These are phyloP conservation scores for Hypolimnas misippus DNA, from an alignment of 2,888 invertebrate genomes.

Conservation along the genomic window DNA sequence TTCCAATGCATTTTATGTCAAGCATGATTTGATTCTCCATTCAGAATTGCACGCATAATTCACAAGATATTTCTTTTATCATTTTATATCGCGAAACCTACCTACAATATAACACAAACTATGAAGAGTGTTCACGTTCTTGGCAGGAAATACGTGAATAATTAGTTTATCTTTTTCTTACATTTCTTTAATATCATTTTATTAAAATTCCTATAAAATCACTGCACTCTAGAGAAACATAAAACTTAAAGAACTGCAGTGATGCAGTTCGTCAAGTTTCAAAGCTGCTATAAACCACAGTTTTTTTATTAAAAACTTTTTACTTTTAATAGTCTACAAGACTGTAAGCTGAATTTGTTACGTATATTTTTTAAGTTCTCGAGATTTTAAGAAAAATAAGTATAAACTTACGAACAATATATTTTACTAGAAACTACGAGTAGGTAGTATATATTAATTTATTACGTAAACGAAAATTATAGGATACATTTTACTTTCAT, in stretches of 20 bases:
- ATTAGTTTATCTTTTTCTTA: neutral
- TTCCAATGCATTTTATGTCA: too few relatives aligned
- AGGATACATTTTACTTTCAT: too few relatives aligned
- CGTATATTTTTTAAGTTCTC: neutral
- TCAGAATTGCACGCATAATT: too few relatives aligned
- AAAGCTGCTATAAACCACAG: constrained; percentile 22
- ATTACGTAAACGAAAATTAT: too few relatives aligned
- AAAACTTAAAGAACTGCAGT: constrained; percentile 21
- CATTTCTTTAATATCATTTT: neutral
- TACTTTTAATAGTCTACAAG: constrained; percentile 31
- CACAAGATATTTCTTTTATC: too few relatives aligned
- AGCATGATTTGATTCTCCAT: too few relatives aligned
- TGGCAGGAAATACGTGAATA: too few relatives aligned
- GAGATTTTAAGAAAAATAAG: constrained; percentile 21
- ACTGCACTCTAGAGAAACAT: neutral
- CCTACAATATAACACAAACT: too few relatives aligned
- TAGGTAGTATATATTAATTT: too few relatives aligned
- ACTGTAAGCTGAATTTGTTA: constrained; percentile 7
- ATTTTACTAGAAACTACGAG: too few relatives aligned
- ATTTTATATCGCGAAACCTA: too few relatives aligned
- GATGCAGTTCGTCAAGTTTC: constrained; percentile 33
- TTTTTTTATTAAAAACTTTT: constrained; percentile 33
- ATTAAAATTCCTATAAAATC: neutral
- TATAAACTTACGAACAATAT: neutral
- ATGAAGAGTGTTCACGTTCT: too few relatives aligned